Evolutionary conservation across 2,113 vertebrate species (phyloP).

Genomic region (Heloderma charlesbogerti): DNA sequence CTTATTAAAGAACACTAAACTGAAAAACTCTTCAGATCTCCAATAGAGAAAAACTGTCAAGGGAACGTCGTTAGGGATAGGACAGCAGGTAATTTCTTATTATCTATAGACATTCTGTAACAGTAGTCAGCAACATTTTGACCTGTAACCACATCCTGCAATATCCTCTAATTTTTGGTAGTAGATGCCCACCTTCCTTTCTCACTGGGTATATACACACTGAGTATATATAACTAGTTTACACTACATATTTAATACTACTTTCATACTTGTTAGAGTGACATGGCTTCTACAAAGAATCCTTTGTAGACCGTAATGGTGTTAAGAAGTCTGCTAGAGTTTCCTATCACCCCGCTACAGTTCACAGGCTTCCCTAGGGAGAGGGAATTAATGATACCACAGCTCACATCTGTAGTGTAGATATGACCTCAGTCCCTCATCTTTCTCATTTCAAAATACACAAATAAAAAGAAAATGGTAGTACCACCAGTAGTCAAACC

Average conservation of each 20-base stretch:
- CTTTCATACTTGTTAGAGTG: background rate
- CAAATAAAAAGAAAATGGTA: too few species aligned
- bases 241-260: background rate
- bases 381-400: too few species aligned
- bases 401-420: too few species aligned
- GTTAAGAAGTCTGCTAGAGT: background rate
- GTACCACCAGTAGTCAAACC: too few species aligned
- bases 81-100: background rate
- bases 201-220: background rate
- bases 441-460: too few species aligned
- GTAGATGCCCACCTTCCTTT: too few species aligned
- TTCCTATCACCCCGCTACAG: background rate
- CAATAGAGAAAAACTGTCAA: background rate
- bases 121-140: background rate
- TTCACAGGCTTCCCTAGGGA: too few species aligned
- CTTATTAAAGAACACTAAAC: background rate
- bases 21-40: background rate
- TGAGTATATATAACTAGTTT: too few species aligned
- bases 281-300: background rate
- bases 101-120: too few species aligned
- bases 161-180: background rate
- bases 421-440: too few species aligned
- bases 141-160: background rate
- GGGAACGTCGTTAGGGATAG: background rate
- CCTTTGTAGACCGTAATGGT: background rate